A percentile compares a stretch with the other conserved stretches of the same genome.
Evolutionary conservation across 2,888 invertebrate genomes (phyloP).

Genomic region (Trichacis sp.): DNA sequence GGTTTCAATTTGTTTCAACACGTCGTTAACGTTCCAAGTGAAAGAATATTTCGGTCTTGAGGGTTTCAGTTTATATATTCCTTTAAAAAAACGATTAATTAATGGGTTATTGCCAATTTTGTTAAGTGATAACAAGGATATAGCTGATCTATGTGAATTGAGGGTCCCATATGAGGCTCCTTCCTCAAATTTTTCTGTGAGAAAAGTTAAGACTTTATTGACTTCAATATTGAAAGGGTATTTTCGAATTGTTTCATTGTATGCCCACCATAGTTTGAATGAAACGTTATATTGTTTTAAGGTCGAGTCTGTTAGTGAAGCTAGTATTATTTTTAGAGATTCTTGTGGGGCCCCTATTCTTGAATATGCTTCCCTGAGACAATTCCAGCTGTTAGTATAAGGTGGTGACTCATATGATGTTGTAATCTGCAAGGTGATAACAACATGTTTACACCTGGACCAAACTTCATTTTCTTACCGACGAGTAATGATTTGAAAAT

Average conservation of each 20-base stretch:
- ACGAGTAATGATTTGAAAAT: neutral
- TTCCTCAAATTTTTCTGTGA: neutral
- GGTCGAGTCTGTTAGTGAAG: slow-evolving; percentile 41
- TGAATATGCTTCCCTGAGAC: slow-evolving; percentile 42
- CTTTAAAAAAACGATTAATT: slow-evolving; percentile 44
- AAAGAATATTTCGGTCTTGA: slow-evolving; percentile 37
- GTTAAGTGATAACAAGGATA: neutral
- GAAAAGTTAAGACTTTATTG: neutral
- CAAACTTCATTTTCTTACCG: neutral
- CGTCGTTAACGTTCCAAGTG: slow-evolving; percentile 43
- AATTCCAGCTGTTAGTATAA: slow-evolving; percentile 47
- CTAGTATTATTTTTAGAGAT: slow-evolving; percentile 23
- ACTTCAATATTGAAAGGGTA: slow-evolving; percentile 2
- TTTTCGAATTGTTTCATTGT: slow-evolving; percentile 12
- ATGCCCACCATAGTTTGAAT: slow-evolving; percentile 44
- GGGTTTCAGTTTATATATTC: slow-evolving; percentile 39
- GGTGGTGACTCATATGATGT: slow-evolving; percentile 8
- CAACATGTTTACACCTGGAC: neutral
- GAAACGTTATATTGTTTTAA: slow-evolving; percentile 41
- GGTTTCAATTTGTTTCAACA: slow-evolving; percentile 23
- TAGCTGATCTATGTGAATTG: slow-evolving; percentile 4
- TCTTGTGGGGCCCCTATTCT: slow-evolving; percentile 29
- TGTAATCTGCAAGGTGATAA: neutral
- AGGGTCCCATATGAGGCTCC: slow-evolving; percentile 7
- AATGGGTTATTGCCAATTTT: slow-evolving; percentile 26